Conservation (phyloP, 2,113 vertebrate species). For the Pionites leucogaster region DNA sequence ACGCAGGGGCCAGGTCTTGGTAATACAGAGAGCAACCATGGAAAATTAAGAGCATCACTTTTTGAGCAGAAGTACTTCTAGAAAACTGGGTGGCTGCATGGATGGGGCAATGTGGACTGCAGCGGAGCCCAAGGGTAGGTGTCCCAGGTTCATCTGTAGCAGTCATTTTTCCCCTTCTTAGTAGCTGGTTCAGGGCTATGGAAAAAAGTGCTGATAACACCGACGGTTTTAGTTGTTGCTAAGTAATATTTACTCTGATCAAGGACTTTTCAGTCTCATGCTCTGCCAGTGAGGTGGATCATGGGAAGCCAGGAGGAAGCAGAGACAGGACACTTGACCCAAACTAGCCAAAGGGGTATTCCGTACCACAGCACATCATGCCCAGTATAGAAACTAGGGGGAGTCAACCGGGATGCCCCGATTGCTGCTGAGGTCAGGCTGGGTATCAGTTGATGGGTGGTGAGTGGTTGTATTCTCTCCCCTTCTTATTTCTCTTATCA, state of each 20-base stretch:
- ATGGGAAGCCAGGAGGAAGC: neutral
- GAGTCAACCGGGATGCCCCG: neutral
- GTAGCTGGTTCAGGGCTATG: neutral
- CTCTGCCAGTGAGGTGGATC: neutral
- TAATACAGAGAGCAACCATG: neutral
- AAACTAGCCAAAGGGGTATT: neutral
- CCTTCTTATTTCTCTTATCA: neutral
- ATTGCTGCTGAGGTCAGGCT: neutral
- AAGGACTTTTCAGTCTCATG: neutral
- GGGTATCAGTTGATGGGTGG: neutral
- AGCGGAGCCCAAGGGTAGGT: neutral
- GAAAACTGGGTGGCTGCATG: neutral
- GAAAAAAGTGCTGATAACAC: neutral
- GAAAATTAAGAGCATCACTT: accelerated
- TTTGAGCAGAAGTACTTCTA: neutral
- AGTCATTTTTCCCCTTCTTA: neutral
- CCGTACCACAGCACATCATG: neutral
- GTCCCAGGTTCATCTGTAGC: neutral
- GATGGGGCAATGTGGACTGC: neutral
- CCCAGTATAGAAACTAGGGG: neutral
- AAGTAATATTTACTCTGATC: neutral
- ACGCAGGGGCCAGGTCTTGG: accelerated
- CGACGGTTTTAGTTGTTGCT: neutral
- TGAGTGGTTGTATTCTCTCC: neutral
- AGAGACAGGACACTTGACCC: neutral